Evolutionary conservation across 2,113 vertebrate species (phyloP), one percentile per base, ranked within the genome.

Genomic region (Accipiter virgatus): DNA sequence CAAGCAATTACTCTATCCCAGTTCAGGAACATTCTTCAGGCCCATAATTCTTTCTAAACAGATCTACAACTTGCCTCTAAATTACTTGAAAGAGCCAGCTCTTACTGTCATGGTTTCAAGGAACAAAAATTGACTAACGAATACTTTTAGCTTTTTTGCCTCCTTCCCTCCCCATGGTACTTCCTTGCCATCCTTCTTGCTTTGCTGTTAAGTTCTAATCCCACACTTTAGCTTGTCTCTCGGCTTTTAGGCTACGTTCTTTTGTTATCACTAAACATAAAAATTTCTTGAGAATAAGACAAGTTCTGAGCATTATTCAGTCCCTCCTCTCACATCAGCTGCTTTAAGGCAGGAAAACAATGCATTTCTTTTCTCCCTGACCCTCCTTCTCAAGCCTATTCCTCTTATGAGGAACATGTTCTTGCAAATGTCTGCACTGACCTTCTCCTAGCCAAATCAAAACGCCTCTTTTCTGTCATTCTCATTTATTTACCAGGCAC

Each of bases 21-120:
- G 42, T 72, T 93, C 74, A 82, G 34, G 71, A 95, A 73, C 43
- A 90, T 72, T 85, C 66, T 95, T 83, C 52, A 93, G 79, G 62
- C 82, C 81, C 53, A 11, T 68, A 90, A 80, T 62, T 93, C 52
- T 86, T 91, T 73, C 48, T 88, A 68, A 94, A 92, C 32, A 95
- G 36, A 87, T 36, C 85, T 96, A 80, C 38, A 82, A 71, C 58
- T 88, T 82, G 68, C n/a, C 38, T 86, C 53, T 82, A 73, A 66
- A 40, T 43, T 9, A 88, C 58, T 70, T 66, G 34, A 91, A 81
- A 88, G n/a, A 88, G 58, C 4, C 42, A 88, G 26, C 7, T 77
- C 36, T 66, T 73, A 62, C 36, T n/a, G 45, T 61, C 48, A 80
- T 42, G 45, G 23, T 77, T 88, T 71, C 42, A 90, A 87, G 25